Base-by-base conservation (phyloP, 2,888 invertebrate species). In the Polyommatus icarus region DNA sequence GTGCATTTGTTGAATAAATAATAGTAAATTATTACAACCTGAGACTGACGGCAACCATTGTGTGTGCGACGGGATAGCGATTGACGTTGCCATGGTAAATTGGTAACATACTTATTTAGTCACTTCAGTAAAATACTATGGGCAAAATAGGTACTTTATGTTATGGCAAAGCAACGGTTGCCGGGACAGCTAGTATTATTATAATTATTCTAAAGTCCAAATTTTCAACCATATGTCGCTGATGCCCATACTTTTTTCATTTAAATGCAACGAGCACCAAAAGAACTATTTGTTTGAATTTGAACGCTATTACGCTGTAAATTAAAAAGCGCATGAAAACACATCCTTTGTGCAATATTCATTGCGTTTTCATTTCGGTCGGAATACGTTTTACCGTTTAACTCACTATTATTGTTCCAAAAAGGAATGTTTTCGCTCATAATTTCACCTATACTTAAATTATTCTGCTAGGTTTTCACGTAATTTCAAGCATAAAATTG, bases 321-420 rank as follows among this genome's bases (percentile, higher is more conserved):
- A 76, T 79, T 76, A 79, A 79, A 71, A 79, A 79, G 76, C 76
- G 54, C 76, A 78, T 71, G 75, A 78, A 77, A 75, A 75, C 75
- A 15, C 29, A 75, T 75, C 75, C 54, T 75, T 50, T 75, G 75
- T 75, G 54, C 75, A 75, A 54, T 75, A 54, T 50, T 50, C 54
- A 54, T 75, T 75, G 75, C 75, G 75, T 50, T 54, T 75, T 75
- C 75, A 54, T 54, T 75, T 54, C 54, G 54, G 24, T 46, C 54
- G 50, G 50, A 54, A 75, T 75, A 75, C 73, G 46, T 73, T 73
- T 73, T 50, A 75, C 50, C 75, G 24, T 46, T 50, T 75, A 75
- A 75, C 50, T 73, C 46, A 73, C 15, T 75, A 46, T 75, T 50
- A 75, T 75, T 50, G 75, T 75, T 50, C 75, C 75, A 50, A 29